Evolutionary conservation across 2,113 vertebrate genomes (phyloP), one percentile per base, ranked within the genome.

Genomic region (Salvelinus sp.): DNA sequence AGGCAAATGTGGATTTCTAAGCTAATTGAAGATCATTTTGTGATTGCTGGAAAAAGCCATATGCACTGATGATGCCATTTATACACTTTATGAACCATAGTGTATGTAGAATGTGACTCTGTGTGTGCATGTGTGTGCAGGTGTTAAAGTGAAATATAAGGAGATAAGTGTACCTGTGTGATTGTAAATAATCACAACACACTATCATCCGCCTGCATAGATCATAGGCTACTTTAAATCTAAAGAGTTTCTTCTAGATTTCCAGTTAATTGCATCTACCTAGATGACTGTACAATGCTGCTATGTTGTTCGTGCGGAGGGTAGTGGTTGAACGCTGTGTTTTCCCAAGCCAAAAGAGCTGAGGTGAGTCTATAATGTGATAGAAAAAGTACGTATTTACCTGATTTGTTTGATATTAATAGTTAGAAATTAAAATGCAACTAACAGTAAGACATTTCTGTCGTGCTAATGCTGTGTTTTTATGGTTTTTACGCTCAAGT

Each of bases 301-400:
- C 63, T 79, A 33, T 70, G 27, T 28, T 44, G 25, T n/a, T 13
- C 33, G 68, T 62, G 68, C 69, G 69, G 0, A 20, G 73, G 22
- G 27, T 48, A 27, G 38, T 66, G 48, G 44, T 68, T 50, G 23
- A 10, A 75, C n/a, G 71, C 1, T 44, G 38, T 44, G 38, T 44
- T 44, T 44, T 2, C 38, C 38, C 12, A 30, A 25, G 30, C 81
- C 74, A 69, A 77, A 71, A 70, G 70, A 65, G 44, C 44, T 77
- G 58, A 66, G 33, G 78, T 74, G 73, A 1, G 66, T 73, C 70
- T 71, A 13, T 33, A 33, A 6, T 28, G 6, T 33, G 6, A 33
- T 33, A 6, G 33, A 33, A 33, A 33, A 33, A 33, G 6, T 33
- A 1, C 6, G 33, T 6, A 6, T 33, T 6, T 33, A 33, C 33